Base-by-base conservation (phyloP, 2,797 vertebrate genomes). In the Menidia menidia region DNA sequence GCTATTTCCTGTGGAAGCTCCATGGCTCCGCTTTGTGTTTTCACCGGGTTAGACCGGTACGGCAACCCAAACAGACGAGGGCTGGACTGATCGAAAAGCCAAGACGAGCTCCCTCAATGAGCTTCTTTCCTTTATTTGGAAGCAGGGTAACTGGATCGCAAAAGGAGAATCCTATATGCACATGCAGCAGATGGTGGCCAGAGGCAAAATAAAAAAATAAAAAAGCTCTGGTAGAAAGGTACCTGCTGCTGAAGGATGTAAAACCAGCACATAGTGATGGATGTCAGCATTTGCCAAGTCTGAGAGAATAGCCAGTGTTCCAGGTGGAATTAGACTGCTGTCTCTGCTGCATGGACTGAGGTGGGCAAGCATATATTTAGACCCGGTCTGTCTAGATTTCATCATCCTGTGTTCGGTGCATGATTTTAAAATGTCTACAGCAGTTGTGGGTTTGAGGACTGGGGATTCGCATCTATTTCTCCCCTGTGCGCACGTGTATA, bases 121-220 rank as follows among this genome's bases (percentile, higher is more conserved):
- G 31, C 41, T 72, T 60, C 71, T 65, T 82, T n/a, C n/a, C 73
- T 89, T 90, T 86, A 66, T 85, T 73, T 83, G 71, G 78, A 81
- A 62, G 65, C 68, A 25, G 74, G 73, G 75, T 68, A 72, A 77
- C 66, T 50, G 65, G 76, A 66, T 88, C 79, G 71, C 56, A 41
- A 8, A 0, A 61, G 70, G 45, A 77, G 57, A 51, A 59, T 44
- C 74, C 73, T 82, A 60, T 70, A 69, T 66, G 74, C 73, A 62
- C 75, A 65, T 60, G 7, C 53, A 78, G 82, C 86, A 88, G 84
- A 91, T 85, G 82, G 83, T 61, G 64, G 72, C 77, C 77, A 31
- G 61, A 64, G 75, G 82, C 69, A 31, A 32, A 25, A 32, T 25
- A 43, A 30, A 13, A 31, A 30, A 30, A 18, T 16, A 51, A 14